Evolutionary conservation across 2,888 invertebrate species (phyloP).

Genomic region (Coelopa pilipes): DNA sequence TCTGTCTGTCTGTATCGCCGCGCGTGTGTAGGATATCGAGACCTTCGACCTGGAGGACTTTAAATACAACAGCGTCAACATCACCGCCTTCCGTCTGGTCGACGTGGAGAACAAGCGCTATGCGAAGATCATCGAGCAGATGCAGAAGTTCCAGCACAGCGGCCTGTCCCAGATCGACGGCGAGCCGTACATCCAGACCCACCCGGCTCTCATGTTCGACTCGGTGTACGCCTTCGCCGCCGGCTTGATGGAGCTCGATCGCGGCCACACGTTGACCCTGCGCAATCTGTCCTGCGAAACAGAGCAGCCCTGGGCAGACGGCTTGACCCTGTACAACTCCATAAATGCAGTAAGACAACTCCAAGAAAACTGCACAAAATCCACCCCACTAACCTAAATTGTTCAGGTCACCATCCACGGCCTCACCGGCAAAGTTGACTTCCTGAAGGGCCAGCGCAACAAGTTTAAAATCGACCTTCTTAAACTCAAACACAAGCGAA

Average conservation of each 20-base stretch:
- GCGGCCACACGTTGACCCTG: slow-evolving; percentile 75
- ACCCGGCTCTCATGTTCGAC: slow-evolving; percentile 86
- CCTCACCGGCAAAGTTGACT: slow-evolving; percentile 87
- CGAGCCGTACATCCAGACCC: slow-evolving; percentile 79
- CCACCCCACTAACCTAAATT: background rate
- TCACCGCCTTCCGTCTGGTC: slow-evolving; percentile 92
- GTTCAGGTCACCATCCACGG: slow-evolving; percentile 83
- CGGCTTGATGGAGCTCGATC: slow-evolving; percentile 78
- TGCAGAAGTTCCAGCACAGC: slow-evolving; percentile 89
- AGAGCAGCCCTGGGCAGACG: slow-evolving; percentile 83
- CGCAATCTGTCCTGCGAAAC: slow-evolving; percentile 85
- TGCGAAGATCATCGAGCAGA: slow-evolving; percentile 80
- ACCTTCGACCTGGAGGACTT: slow-evolving; percentile 90
- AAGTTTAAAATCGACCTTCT: slow-evolving; percentile 88
- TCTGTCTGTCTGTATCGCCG: slow-evolving; percentile 7
- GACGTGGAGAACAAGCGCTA: slow-evolving; percentile 82
- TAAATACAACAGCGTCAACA: slow-evolving; percentile 93
- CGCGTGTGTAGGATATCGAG: slow-evolving; percentile 78
- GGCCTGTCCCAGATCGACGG: slow-evolving; percentile 79
- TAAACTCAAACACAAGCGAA: slow-evolving; percentile 81
- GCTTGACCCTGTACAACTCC: slow-evolving; percentile 79
- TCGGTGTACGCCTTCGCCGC: slow-evolving; percentile 85
- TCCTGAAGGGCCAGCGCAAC: slow-evolving; percentile 84
- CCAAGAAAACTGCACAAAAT: background rate
- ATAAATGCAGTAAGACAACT: slow-evolving; percentile 75